A percentile compares a stretch with the other conserved stretches of the same genome.
Evolutionary conservation across 2,797 vertebrate genomes (phyloP).

Genomic region (Chaenodraco wilsoni): DNA sequence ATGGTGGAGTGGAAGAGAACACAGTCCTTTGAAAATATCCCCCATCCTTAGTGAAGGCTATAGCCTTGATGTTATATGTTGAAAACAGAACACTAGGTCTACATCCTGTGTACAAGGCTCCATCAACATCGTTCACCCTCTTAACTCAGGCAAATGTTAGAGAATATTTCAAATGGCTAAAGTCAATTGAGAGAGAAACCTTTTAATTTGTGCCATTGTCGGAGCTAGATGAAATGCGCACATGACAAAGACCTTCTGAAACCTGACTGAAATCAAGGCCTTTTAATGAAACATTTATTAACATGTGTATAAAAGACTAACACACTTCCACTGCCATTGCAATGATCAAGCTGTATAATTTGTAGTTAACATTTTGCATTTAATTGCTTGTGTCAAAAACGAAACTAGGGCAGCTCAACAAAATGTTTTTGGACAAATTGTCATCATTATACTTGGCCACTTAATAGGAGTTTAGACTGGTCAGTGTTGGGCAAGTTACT

Average conservation of each 20-base stretch:
- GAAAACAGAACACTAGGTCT: neutral
- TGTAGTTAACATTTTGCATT: conserved; percentile 48
- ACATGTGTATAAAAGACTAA: conserved; percentile 39
- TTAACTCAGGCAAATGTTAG: conserved; percentile 48
- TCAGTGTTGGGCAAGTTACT: too few relatives aligned
- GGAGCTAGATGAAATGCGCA: conserved; percentile 44
- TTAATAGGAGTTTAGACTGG: conserved; percentile 34
- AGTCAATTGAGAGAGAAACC: conserved; percentile 35
- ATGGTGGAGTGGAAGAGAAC: neutral
- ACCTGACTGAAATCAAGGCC: conserved; percentile 55
- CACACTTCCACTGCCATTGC: conserved; percentile 36
- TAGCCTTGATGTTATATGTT: conserved; percentile 7
- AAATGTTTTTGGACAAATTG: conserved; percentile 46
- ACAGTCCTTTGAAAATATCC: neutral
- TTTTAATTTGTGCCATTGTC: conserved; percentile 65
- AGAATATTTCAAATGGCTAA: conserved; percentile 33
- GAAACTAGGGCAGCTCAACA: conserved; percentile 42
- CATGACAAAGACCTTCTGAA: conserved; percentile 71
- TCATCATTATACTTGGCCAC: conserved; percentile 23
- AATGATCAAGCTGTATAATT: conserved; percentile 45
- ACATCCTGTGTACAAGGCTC: neutral
- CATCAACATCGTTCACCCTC: conserved; percentile 26
- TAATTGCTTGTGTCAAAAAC: conserved; percentile 59
- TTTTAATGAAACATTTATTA: conserved; percentile 71
- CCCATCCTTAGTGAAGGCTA: neutral